Percentiles rank a stretch among this genome's conserved stretches.
These are phyloP conservation scores for Papilio elwesi DNA, from an alignment of 2,888 invertebrate species.

Conservation along the genomic window DNA sequence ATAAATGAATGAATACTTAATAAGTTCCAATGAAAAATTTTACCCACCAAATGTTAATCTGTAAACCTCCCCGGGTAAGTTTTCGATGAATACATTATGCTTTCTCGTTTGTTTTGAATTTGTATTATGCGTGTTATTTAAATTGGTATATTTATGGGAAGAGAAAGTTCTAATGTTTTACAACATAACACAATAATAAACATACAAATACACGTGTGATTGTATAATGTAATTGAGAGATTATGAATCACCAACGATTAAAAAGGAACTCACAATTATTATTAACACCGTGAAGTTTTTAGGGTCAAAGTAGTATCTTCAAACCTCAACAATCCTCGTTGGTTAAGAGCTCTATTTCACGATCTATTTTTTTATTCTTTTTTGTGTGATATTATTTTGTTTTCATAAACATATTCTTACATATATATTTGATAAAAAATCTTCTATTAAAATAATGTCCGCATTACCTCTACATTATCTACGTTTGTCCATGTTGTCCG, in stretches of 20 bases:
- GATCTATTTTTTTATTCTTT: too few relatives aligned
- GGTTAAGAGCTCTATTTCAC: too few relatives aligned
- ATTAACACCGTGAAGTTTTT: too few relatives aligned
- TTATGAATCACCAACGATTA: background rate
- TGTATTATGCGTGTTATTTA: conserved; percentile 39
- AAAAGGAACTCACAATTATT: background rate
- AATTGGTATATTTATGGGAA: conserved; percentile 33
- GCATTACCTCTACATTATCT: too few relatives aligned
- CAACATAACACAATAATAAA: conserved; percentile 26
- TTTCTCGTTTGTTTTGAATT: conserved; percentile 41
- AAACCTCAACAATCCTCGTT: too few relatives aligned
- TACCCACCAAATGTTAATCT: conserved; percentile 61
- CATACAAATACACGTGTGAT: conserved; percentile 14
- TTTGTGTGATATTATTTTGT: too few relatives aligned
- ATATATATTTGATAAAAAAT: too few relatives aligned
- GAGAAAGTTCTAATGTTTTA: conserved; percentile 38
- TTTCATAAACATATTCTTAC: too few relatives aligned
- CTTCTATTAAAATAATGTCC: too few relatives aligned
- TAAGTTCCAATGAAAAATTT: conserved; percentile 59
- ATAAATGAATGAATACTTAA: conserved; percentile 70
- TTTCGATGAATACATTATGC: conserved; percentile 60
- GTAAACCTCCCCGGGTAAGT: conserved; percentile 54
- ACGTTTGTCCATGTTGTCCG: too few relatives aligned
- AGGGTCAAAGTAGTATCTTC: too few relatives aligned
- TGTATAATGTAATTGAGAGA: background rate